Conservation (phyloP, 2,888 invertebrate species). For the Dendrolimus houi region DNA sequence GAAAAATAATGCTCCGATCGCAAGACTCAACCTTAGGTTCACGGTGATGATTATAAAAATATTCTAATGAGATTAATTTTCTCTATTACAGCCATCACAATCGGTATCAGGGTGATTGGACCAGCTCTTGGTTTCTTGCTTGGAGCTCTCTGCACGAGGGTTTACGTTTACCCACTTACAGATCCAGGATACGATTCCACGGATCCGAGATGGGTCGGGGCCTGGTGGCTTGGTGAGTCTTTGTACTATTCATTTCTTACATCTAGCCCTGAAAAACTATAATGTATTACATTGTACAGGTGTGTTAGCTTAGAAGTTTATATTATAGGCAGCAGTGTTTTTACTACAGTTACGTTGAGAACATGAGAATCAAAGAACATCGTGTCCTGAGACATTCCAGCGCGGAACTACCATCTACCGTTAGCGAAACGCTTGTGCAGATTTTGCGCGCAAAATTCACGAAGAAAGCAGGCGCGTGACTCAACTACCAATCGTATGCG, state of each 20-base stretch:
- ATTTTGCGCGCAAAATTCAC: constrained; percentile 68
- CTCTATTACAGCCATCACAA: constrained; percentile 85
- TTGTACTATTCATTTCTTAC: not conserved
- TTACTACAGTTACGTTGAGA: no score
- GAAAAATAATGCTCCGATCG: no score
- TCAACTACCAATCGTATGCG: constrained; percentile 46
- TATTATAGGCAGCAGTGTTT: no score
- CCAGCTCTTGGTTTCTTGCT: constrained; percentile 94
- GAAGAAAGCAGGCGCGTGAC: constrained; percentile 72
- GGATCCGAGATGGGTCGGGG: constrained; percentile 95
- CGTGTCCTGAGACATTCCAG: constrained; percentile 43
- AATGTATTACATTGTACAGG: no score
- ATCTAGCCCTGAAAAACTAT: no score
- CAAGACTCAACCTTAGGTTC: no score
- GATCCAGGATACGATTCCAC: constrained; percentile 85
- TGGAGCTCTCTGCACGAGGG: constrained; percentile 90
- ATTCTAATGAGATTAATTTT: constrained; percentile 4
- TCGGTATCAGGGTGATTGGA: constrained; percentile 92
- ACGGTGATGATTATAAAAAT: not conserved
- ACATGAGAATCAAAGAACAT: constrained; percentile 6
- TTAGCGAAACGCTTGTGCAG: constrained; percentile 53
- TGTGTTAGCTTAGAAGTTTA: no score
- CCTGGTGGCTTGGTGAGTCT: constrained; percentile 95
- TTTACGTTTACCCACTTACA: constrained; percentile 87
- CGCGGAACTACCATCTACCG: constrained; percentile 62